Conservation (phyloP, 2,113 vertebrate species). For the Rostratula benghalensis region DNA sequence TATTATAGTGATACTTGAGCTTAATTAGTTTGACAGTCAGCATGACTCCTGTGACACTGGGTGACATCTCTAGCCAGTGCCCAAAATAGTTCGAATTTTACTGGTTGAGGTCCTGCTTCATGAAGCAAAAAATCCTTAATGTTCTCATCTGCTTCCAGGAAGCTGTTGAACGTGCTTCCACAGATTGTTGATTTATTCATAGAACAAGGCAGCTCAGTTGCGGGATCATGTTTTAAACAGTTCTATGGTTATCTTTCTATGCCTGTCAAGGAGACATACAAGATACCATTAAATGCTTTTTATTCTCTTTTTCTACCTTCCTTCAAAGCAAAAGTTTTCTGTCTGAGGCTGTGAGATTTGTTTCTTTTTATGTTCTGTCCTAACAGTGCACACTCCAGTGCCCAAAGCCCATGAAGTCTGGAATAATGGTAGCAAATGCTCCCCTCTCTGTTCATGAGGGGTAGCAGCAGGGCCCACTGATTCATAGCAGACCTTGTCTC, state of each 20-base stretch:
- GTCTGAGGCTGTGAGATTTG: background rate
- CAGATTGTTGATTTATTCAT: background rate
- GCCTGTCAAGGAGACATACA: background rate
- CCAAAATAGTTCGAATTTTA: background rate
- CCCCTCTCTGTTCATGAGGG: background rate
- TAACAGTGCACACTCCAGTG: background rate
- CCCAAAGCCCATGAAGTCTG: background rate
- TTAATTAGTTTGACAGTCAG: background rate
- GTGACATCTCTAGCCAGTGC: background rate
- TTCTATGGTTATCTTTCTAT: background rate
- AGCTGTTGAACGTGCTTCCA: background rate
- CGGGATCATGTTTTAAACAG: background rate
- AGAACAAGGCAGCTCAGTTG: background rate
- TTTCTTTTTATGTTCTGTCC: background rate
- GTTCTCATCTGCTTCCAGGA: background rate
- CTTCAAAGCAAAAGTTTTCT: background rate
- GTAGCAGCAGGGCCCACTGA: accelerated
- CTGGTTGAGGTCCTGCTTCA: background rate
- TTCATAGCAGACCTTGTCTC: background rate
- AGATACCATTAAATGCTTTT: background rate
- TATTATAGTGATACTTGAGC: background rate
- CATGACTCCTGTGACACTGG: background rate
- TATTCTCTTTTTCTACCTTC: background rate
- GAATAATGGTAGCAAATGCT: background rate
- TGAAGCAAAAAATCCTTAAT: background rate